A percentile compares a stretch with the other conserved stretches of the same genome.
These are phyloP conservation scores for Hydrozoanthus tunicans DNA, from an alignment of 64 coral and sea anemone genomes.

Conservation along the genomic window DNA sequence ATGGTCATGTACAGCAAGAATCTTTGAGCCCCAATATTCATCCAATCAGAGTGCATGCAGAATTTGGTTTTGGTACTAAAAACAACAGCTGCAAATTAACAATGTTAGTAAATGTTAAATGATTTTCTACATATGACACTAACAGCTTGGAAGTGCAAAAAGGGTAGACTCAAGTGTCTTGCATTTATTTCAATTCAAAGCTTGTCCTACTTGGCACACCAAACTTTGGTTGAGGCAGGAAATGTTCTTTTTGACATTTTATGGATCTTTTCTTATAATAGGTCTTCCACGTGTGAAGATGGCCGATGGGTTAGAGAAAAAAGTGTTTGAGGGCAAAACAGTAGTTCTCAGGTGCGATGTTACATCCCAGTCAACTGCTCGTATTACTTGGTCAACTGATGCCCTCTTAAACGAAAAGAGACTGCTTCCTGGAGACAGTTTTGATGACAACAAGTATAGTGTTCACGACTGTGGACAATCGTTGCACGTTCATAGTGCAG, in stretches of 20 bases:
- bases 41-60: too few relatives aligned
- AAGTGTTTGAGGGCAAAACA: background rate
- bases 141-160: too few relatives aligned
- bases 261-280: background rate
- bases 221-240: too few relatives aligned
- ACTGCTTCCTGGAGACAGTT: background rate
- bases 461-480: slow-evolving; percentile 6
- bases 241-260: background rate
- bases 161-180: too few relatives aligned
- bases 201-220: too few relatives aligned
- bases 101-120: too few relatives aligned
- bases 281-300: background rate
- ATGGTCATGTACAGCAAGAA: too few relatives aligned
- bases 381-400: background rate
- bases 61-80: too few relatives aligned
- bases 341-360: slow-evolving; percentile 10
- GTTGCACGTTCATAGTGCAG: background rate
- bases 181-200: too few relatives aligned
- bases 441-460: background rate
- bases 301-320: background rate
- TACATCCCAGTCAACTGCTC: background rate
- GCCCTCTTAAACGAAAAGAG: background rate
- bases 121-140: too few relatives aligned
- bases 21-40: too few relatives aligned
- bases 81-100: too few relatives aligned